Percentiles rank a stretch among this genome's conserved stretches.
Conservation (phyloP, 2,113 vertebrate species). For the Myotis brandtii region DNA sequence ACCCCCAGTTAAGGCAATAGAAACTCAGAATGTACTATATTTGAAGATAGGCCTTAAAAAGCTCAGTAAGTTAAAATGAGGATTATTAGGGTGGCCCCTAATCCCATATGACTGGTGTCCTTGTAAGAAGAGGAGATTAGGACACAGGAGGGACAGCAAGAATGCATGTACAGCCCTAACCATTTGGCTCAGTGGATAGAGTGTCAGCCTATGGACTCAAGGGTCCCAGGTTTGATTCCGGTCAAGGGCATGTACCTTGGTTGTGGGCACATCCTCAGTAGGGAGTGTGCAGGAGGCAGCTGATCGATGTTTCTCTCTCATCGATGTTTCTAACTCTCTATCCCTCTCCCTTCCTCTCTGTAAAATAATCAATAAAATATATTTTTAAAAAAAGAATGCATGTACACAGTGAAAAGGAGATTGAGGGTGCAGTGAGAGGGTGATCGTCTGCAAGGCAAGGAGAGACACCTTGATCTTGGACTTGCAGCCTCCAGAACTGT, state of each 20-base stretch:
- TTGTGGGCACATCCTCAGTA: too few relatives aligned
- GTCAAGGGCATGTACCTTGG: too few relatives aligned
- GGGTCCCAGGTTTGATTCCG: too few relatives aligned
- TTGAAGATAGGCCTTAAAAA: neutral
- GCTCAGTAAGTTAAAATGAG: neutral
- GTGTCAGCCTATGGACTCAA: too few relatives aligned
- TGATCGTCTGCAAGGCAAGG: neutral
- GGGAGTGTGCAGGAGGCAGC: too few relatives aligned
- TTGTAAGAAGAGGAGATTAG: neutral
- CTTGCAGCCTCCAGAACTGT: neutral
- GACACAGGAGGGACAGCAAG: neutral
- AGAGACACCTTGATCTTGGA: neutral
- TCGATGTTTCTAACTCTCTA: too few relatives aligned
- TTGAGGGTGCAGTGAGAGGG: neutral
- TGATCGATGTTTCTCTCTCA: too few relatives aligned
- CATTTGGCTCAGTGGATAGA: too few relatives aligned
- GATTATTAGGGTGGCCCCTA: neutral
- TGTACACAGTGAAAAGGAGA: neutral
- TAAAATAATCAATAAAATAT: too few relatives aligned
- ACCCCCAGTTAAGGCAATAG: neutral
- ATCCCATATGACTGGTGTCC: neutral
- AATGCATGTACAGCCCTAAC: neutral
- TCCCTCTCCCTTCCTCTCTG: too few relatives aligned
- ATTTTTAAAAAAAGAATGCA: neutral
- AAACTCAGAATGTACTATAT: neutral